Base-by-base conservation (phyloP, 2,113 vertebrate species). In the Fukomys damarensis region DNA sequence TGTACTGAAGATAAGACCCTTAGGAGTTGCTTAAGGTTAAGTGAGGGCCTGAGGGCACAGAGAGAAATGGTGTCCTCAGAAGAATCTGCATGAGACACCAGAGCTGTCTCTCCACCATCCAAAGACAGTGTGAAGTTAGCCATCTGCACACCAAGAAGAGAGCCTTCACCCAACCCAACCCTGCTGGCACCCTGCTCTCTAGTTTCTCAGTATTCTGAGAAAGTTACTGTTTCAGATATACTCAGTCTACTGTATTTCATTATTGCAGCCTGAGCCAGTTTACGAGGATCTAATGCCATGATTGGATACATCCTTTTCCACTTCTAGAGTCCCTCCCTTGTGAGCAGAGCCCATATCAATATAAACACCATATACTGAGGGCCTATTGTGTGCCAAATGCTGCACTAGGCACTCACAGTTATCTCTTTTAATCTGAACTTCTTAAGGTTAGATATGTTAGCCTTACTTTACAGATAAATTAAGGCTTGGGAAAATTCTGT, bases 341-440 rank as follows among this genome's bases (percentile, higher is more conserved):
- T 82, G 30, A 85, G 14, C 61, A 82, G 58, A 96, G 83, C 32
- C 35, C 28, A 35, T 86, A 26, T 76, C 72, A 85, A 49, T 85
- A 65, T 72, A 72, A 58, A 22, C 54, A 41, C 4, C 59, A 46
- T 59, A n/a, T 80, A 80, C 2, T 35, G 49, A 91, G 77, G 61
- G 49, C 10, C 91, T 90, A 32, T 28, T 30, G 61, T 52, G 22
- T 85, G 35, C 9, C 63, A 94, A 38, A 76, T 58, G 74, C 7
- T 59, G 54, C 54, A 70, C 24, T 10, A 79, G 66, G 28, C 3
- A 59, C 66, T 92, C 86, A 91, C 28, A 80, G 32, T 13, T 54
- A 83, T 65, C 59, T 96, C n/a, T 86, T 77, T 92, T 96, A 74
- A 82, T 83, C 56, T 35, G 59, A 83, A 30, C 30, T 86, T 94